Evolutionary conservation across 2,888 invertebrate genomes (phyloP).

Genomic region (Catocala fraxini): DNA sequence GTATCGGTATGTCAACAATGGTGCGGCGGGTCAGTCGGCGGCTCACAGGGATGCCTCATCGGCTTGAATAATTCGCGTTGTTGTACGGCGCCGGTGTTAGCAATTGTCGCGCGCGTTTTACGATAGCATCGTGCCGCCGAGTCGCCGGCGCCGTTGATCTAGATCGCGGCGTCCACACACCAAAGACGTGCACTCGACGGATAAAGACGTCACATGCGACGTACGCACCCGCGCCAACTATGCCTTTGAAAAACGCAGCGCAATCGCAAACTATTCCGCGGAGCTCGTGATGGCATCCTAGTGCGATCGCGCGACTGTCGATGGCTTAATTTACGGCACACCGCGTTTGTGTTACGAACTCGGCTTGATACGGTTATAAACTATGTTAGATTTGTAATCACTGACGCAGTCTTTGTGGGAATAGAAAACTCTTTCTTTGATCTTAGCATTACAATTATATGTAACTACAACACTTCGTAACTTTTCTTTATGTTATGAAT

Average conservation of each 20-base stretch:
- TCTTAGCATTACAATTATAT: slow-evolving; percentile 6
- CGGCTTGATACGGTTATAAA: slow-evolving; percentile 40
- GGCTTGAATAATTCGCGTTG: slow-evolving; percentile 80
- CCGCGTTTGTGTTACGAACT: slow-evolving; percentile 42
- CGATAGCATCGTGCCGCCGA: slow-evolving; percentile 80
- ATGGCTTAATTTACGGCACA: slow-evolving; percentile 52
- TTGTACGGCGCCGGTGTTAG: slow-evolving; percentile 78
- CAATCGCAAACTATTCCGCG: slow-evolving; percentile 60
- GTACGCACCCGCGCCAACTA: slow-evolving; percentile 72
- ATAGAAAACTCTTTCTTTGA: slow-evolving; percentile 18
- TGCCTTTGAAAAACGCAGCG: slow-evolving; percentile 79
- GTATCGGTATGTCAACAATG: slow-evolving; percentile 56
- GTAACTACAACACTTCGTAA: neutral
- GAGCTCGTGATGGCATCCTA: slow-evolving; percentile 80
- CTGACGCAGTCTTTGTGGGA: slow-evolving; percentile 20
- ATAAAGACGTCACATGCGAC: slow-evolving; percentile 82
- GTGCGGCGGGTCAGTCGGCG: slow-evolving; percentile 54
- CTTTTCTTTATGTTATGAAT: neutral
- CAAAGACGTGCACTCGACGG: slow-evolving; percentile 81
- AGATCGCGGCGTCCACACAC: slow-evolving; percentile 79
- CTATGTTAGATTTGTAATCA: slow-evolving; percentile 48
- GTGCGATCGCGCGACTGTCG: slow-evolving; percentile 59
- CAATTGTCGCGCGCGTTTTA: slow-evolving; percentile 83
- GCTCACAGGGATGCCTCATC: slow-evolving; percentile 60
- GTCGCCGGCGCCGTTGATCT: slow-evolving; percentile 78